Evolutionary conservation across 2,888 invertebrate genomes (phyloP).

Genomic region (Mimumesa dahlbomi): DNA sequence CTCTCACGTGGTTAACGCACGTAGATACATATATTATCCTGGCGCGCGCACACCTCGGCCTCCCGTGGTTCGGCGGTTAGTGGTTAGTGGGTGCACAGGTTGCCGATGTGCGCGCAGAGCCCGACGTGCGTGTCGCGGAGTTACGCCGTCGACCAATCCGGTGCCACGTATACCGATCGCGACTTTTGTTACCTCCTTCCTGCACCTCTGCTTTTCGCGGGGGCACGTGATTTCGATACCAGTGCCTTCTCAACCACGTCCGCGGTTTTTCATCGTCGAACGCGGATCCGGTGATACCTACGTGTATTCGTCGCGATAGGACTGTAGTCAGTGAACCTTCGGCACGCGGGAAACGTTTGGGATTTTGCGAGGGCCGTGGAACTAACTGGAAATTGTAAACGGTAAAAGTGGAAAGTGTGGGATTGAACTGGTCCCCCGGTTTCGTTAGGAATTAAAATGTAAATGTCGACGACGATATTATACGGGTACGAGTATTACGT

Average conservation of each 20-base stretch:
- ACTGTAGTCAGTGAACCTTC: neutral
- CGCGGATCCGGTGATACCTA: neutral
- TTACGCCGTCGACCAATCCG: slow-evolving; percentile 44
- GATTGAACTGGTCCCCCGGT: too few species aligned
- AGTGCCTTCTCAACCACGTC: neutral
- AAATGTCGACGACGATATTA: too few species aligned
- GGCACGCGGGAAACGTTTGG: neutral
- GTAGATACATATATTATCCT: slow-evolving; percentile 74
- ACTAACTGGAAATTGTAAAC: too few species aligned
- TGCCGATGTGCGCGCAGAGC: slow-evolving; percentile 60
- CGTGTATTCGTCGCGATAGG: neutral
- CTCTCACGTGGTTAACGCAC: slow-evolving; percentile 72
- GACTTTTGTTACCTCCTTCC: slow-evolving; percentile 31
- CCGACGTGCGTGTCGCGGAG: slow-evolving; percentile 45
- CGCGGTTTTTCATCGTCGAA: neutral
- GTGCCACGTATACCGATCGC: slow-evolving; percentile 53
- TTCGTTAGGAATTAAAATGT: too few species aligned
- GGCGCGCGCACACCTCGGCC: slow-evolving; percentile 68
- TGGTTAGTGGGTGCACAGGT: slow-evolving; percentile 74
- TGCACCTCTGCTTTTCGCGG: slow-evolving; percentile 19
- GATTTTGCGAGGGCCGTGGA: neutral
- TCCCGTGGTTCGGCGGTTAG: slow-evolving; percentile 68
- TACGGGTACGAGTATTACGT: neutral
- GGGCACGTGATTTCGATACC: slow-evolving; percentile 36
- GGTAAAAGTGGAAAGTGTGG: too few species aligned